Evolutionary conservation across 2,797 vertebrate genomes (phyloP).

Genomic region (Lepilemur septentrionalis): DNA sequence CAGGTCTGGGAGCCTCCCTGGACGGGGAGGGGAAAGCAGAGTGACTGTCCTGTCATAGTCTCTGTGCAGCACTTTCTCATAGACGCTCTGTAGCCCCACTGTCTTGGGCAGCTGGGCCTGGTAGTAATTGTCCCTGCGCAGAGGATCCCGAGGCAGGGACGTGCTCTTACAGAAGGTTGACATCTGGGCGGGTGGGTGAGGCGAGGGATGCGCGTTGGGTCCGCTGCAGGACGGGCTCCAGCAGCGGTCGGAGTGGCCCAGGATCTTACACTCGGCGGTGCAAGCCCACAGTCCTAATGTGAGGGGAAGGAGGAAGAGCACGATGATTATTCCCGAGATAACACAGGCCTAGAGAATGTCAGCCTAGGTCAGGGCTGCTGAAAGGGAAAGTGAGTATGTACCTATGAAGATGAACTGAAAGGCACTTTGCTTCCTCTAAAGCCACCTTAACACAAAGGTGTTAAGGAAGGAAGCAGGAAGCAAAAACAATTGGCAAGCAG

Average conservation of each 20-base stretch:
- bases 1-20: slow-evolving; percentile 92
- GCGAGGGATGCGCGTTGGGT: slow-evolving; percentile 87
- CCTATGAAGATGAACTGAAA: background rate
- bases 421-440: background rate
- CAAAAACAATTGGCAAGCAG: background rate
- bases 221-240: slow-evolving; percentile 95
- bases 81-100: slow-evolving; percentile 93
- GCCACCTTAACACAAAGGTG: background rate
- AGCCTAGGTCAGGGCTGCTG: background rate
- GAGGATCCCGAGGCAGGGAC: slow-evolving; percentile 91
- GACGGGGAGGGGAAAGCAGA: slow-evolving; percentile 91
- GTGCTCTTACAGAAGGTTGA: slow-evolving; percentile 96
- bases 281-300: slow-evolving; percentile 95
- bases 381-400: background rate
- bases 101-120: slow-evolving; percentile 93
- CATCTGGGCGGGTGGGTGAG: slow-evolving; percentile 87
- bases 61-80: slow-evolving; percentile 94
- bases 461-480: background rate
- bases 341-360: background rate
- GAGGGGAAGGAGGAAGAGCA: background rate
- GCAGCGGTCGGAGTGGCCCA: slow-evolving; percentile 97
- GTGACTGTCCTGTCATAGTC: slow-evolving; percentile 94
- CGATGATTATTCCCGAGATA: background rate
- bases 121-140: slow-evolving; percentile 93
- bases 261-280: slow-evolving; percentile 96